Percentiles rank a stretch among this genome's conserved stretches.
phyloP scores from a whole-genome alignment of 2,888 invertebrate genomes.

The Drosophila hamatofila region DNA sequence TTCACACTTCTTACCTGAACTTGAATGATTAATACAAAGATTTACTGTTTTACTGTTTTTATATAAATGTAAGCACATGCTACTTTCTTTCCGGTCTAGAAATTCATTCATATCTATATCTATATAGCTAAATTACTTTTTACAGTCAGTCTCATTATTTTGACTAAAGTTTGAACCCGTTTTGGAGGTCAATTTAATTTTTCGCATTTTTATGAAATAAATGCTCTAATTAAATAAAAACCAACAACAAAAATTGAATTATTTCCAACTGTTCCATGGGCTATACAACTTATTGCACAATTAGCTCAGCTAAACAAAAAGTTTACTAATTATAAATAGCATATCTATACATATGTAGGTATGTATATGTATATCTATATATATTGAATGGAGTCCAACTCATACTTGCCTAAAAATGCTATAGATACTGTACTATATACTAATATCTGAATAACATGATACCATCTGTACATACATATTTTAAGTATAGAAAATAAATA shows the following conservation, averaged over 20 bases:
- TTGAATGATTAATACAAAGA: constrained; percentile 22
- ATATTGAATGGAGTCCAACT: too few relatives aligned
- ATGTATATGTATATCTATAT: too few relatives aligned
- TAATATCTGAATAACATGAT: too few relatives aligned
- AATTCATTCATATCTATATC: background rate
- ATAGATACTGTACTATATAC: too few relatives aligned
- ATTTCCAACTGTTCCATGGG: background rate
- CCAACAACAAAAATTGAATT: background rate
- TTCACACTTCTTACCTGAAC: constrained; percentile 26
- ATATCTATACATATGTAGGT: too few relatives aligned
- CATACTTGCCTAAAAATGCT: too few relatives aligned
- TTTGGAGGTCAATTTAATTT: constrained; percentile 10
- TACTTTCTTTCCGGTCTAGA: constrained; percentile 28
- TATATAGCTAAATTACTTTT: background rate
- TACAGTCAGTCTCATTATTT: background rate
- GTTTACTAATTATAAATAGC: too few relatives aligned
- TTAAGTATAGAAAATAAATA: too few relatives aligned
- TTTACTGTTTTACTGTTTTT: background rate
- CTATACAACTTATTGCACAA: background rate
- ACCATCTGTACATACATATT: too few relatives aligned
- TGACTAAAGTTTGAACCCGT: background rate
- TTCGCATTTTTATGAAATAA: constrained; percentile 10
- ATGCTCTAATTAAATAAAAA: constrained; percentile 1
- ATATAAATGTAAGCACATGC: constrained; percentile 4
- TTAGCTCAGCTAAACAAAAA: background rate